Percentiles rank a stretch among this genome's conserved stretches.
Evolutionary conservation across 2,888 invertebrate genomes (phyloP).

Genomic region (Idaea dimidiata): DNA sequence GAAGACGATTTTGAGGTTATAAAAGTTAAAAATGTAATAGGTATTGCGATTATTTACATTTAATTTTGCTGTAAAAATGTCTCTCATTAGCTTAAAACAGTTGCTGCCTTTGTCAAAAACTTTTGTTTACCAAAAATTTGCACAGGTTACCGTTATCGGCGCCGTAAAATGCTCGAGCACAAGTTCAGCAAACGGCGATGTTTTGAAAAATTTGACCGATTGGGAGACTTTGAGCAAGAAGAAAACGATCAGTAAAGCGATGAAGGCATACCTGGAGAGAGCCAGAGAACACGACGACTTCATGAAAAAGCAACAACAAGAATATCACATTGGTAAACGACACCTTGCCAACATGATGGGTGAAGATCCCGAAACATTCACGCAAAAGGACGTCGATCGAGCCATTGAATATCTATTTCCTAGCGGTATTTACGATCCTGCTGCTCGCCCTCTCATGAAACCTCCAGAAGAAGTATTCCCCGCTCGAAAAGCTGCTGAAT

Average conservation of each 20-base stretch:
- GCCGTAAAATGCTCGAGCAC: conserved; percentile 41
- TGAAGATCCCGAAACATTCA: conserved; percentile 92
- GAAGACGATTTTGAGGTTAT: neutral
- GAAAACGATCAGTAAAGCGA: conserved; percentile 90
- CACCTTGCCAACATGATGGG: conserved; percentile 99
- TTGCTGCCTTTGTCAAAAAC: conserved; percentile 43
- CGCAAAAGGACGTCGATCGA: conserved; percentile 91
- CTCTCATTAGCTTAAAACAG: conserved; percentile 46
- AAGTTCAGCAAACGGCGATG: conserved; percentile 36
- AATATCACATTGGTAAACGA: conserved; percentile 95
- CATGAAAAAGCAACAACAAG: conserved; percentile 87
- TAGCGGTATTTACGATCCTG: conserved; percentile 92
- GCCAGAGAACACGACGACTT: conserved; percentile 91
- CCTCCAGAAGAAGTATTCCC: conserved; percentile 94
- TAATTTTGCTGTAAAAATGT: conserved; percentile 42
- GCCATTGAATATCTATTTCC: conserved; percentile 98
- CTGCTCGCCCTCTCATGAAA: conserved; percentile 94
- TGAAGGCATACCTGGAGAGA: conserved; percentile 93
- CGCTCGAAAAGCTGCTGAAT: conserved; percentile 91
- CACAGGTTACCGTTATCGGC: conserved; percentile 36
- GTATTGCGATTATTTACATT: neutral
- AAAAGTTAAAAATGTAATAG: neutral
- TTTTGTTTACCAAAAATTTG: conserved; percentile 36
- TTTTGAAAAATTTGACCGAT: conserved; percentile 54
- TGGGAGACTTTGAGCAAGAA: conserved; percentile 74